These are phyloP conservation scores for Dasypolia templi DNA, from an alignment of 2,888 invertebrate species.

Conservation along the genomic window DNA sequence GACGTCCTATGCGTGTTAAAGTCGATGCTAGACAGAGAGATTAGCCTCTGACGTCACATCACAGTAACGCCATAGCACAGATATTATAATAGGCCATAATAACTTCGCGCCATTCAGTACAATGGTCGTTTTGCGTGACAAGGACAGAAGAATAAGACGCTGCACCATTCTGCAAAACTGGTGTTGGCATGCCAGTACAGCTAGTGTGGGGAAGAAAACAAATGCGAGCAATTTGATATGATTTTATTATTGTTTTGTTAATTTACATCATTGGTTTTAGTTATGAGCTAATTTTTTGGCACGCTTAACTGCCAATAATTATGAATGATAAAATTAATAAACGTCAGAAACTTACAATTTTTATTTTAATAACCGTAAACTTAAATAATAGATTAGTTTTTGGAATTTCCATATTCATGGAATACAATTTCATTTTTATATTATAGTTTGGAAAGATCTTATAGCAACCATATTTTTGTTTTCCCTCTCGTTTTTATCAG, in stretches of 20 bases:
- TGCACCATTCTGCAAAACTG: neutral
- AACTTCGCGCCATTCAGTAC: no score
- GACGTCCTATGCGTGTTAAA: no score
- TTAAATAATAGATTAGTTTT: neutral
- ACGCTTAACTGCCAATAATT: conserved; percentile 33
- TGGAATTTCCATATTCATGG: neutral
- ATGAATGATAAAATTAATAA: conserved; percentile 11
- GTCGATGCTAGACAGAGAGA: no score
- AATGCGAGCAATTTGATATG: conserved; percentile 64
- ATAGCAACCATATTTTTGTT: neutral
- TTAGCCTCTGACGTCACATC: no score
- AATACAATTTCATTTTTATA: neutral
- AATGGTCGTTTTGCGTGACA: no score
- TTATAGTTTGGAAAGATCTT: conserved; percentile 1
- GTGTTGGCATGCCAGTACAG: neutral
- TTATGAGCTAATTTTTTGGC: conserved; percentile 61
- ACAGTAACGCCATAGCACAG: no score
- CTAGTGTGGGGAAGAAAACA: conserved; percentile 13
- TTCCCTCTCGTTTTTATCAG: neutral
- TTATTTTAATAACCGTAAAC: neutral
- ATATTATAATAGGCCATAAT: no score
- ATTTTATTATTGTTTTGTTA: conserved; percentile 67
- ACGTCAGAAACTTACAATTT: neutral
- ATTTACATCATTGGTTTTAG: conserved; percentile 49
- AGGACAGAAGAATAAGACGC: no score